Conservation (phyloP, 2,113 vertebrate genomes). For the Scytalopus superciliaris region DNA sequence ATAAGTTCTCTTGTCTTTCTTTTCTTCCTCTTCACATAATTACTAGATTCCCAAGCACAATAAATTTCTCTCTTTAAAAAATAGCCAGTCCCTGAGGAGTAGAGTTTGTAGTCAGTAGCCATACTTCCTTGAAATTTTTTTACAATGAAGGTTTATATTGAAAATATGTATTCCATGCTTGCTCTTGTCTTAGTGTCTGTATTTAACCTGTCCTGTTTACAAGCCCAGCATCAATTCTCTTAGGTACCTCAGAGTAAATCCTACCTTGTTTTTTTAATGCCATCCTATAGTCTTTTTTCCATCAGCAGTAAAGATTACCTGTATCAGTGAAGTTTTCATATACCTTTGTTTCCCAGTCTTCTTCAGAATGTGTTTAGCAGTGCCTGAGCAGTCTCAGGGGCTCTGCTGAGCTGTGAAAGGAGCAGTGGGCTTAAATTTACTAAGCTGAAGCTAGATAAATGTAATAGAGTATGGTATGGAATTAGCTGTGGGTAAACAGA, state of each 20-base stretch:
- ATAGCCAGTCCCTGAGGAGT: background rate
- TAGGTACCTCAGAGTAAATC: background rate
- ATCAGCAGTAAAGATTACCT: background rate
- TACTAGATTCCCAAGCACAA: background rate
- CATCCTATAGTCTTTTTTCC: background rate
- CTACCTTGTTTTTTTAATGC: background rate
- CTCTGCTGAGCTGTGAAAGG: background rate
- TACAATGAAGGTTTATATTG: background rate
- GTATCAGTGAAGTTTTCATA: background rate
- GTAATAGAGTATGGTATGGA: background rate
- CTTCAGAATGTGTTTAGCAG: background rate
- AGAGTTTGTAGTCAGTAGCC: background rate
- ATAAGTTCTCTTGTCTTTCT: background rate
- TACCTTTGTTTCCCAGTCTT: background rate
- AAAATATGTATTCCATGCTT: background rate
- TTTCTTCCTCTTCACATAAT: background rate
- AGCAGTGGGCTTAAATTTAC: background rate
- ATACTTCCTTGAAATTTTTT: background rate
- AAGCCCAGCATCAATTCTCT: background rate
- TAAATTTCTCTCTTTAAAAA: background rate
- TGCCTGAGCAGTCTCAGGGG: background rate
- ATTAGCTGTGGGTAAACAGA: background rate
- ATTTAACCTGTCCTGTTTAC: background rate
- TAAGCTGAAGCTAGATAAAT: background rate
- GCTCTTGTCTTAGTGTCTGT: background rate